A percentile compares a stretch with the other conserved stretches of the same genome.
These are phyloP conservation scores for Falco punctatus DNA, from an alignment of 2,113 vertebrate species.

Conservation along the genomic window DNA sequence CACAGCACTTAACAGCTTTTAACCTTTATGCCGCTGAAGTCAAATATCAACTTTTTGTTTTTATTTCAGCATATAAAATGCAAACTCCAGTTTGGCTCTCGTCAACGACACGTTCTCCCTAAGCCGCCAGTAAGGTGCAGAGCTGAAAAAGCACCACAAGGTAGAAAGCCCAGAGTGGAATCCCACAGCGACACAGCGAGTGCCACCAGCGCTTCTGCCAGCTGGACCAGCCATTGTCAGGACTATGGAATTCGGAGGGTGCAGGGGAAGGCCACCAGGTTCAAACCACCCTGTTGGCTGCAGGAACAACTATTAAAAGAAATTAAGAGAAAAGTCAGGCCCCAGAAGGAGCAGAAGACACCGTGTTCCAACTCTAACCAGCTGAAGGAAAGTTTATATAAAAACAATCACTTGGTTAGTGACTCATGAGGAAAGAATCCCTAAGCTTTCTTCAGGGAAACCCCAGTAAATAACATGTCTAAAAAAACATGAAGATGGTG, in stretches of 20 bases:
- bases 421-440: constrained; percentile 79
- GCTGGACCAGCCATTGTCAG: neutral
- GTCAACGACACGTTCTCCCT: neutral
- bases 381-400: constrained; percentile 80
- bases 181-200: neutral
- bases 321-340: constrained; percentile 48
- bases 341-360: constrained; percentile 60
- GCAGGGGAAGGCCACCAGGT: neutral
- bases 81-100: neutral
- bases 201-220: neutral
- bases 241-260: neutral
- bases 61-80: neutral
- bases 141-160: neutral
- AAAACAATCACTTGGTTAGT: constrained; percentile 77
- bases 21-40: neutral
- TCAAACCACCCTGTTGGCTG: constrained; percentile 13
- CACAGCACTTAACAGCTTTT: neutral
- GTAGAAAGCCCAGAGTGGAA: neutral
- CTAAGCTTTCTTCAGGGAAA: constrained; percentile 81
- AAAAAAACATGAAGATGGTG: constrained; percentile 72
- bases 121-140: neutral
- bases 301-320: constrained; percentile 57
- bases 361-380: constrained; percentile 73
- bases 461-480: constrained; percentile 79
- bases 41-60: neutral